A percentile compares a stretch with the other conserved stretches of the same genome.
These are phyloP conservation scores for Apamea monoglypha DNA, from an alignment of 2,888 invertebrate species.

Conservation along the genomic window DNA sequence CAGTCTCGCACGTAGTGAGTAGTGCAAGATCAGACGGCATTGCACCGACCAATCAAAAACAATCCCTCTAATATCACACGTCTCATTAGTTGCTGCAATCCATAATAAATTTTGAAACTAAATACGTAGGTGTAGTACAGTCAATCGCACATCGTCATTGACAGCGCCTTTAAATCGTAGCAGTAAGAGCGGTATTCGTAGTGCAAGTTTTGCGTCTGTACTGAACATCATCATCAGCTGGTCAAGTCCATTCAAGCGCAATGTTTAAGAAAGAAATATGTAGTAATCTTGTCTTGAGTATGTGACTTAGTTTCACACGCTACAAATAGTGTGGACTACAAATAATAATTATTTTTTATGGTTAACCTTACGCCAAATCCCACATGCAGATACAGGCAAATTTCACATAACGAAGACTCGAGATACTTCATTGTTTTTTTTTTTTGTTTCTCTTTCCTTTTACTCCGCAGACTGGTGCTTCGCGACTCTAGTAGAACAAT, in stretches of 20 bases:
- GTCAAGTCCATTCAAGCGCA: too few species aligned
- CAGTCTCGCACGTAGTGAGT: constrained; percentile 2
- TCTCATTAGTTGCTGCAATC: constrained; percentile 18
- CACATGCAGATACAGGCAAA: neutral
- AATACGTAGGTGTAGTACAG: neutral
- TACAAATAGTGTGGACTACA: constrained; percentile 1
- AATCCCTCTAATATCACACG: neutral
- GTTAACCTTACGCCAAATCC: constrained; percentile 3
- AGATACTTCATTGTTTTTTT: neutral
- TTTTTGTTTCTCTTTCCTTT: neutral
- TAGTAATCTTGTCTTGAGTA: constrained; percentile 11
- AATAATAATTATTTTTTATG: neutral
- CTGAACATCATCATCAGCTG: neutral
- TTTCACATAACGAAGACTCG: neutral
- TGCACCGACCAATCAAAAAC: neutral
- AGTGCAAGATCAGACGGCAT: constrained; percentile 5
- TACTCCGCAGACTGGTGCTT: neutral
- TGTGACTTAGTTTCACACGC: constrained; percentile 24
- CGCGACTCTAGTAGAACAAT: too few species aligned
- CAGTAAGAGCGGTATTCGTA: neutral
- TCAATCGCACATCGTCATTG: neutral
- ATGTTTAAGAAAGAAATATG: constrained; percentile 2
- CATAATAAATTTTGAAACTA: constrained; percentile 24
- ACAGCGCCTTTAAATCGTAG: neutral
- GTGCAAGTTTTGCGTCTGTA: neutral